Percentiles rank a stretch among this genome's conserved stretches.
Evolutionary conservation across 37 sponge, comb jelly and placozoan genomes (phyloP).

Genomic region (Halisarca cf. caerulea): DNA sequence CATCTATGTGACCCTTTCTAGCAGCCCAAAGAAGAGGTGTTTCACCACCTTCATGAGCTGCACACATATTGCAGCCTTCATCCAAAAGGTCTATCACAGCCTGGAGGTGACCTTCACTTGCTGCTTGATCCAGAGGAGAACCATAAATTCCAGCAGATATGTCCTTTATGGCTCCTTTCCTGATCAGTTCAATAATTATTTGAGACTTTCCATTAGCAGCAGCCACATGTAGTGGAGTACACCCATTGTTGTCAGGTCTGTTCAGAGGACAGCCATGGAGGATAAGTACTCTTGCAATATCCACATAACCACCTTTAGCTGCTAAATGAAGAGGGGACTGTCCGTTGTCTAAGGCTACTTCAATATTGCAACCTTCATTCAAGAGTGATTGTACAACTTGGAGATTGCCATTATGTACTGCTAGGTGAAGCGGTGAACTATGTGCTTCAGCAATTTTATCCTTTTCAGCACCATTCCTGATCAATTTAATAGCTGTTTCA

Average conservation of each 20-base stretch:
- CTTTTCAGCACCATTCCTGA: conserved; percentile 6
- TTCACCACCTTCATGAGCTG: neutral
- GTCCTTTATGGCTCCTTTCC: neutral
- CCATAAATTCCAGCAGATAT: neutral
- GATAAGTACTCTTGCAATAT: neutral
- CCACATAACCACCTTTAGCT: neutral
- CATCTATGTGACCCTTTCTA: neutral
- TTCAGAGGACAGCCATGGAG: neutral
- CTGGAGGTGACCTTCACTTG: neutral
- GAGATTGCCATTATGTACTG: neutral
- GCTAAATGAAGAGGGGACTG: neutral
- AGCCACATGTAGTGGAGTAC: neutral
- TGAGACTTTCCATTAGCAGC: neutral
- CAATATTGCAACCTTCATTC: neutral
- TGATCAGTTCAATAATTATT: neutral
- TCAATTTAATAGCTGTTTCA: neutral
- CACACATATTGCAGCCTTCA: neutral
- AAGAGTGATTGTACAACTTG: neutral
- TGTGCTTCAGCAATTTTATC: neutral
- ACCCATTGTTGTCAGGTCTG: neutral
- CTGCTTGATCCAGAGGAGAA: neutral
- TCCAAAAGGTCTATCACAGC: neutral
- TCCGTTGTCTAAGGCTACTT: neutral
- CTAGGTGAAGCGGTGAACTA: neutral
- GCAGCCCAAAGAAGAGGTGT: neutral